Evolutionary conservation across 2,113 vertebrate genomes (phyloP).

Genomic region (Psittacara wagleri): DNA sequence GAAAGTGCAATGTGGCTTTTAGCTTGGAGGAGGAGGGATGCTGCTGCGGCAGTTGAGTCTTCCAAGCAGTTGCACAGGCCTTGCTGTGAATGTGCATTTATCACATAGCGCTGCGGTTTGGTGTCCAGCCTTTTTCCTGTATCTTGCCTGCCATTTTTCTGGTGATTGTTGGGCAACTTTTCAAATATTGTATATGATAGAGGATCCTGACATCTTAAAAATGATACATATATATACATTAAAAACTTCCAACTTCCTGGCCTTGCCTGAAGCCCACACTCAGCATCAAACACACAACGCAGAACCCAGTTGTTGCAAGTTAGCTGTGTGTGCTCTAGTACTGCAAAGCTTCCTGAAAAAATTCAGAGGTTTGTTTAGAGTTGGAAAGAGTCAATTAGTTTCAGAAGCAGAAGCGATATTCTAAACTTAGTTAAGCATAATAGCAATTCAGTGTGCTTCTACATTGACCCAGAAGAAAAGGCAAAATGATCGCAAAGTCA

Average conservation of each 20-base stretch:
- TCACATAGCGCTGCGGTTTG: rapidly evolving
- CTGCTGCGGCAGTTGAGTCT: not conserved
- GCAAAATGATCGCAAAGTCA: not conserved
- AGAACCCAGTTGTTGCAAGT: not conserved
- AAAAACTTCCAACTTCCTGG: not conserved
- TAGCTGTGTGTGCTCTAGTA: not conserved
- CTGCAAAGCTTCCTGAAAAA: not conserved
- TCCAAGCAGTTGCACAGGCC: not conserved
- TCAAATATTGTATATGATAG: not conserved
- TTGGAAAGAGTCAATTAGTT: not conserved
- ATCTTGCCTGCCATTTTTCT: not conserved
- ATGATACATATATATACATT: not conserved
- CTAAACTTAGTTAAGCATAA: not conserved
- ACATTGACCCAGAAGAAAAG: not conserved
- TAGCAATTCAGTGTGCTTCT: not conserved
- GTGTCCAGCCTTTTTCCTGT: not conserved
- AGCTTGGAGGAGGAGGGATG: not conserved
- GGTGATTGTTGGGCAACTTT: not conserved
- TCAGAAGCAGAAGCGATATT: not conserved
- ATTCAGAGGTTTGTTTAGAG: not conserved
- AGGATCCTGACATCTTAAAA: not conserved
- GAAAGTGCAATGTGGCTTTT: not conserved
- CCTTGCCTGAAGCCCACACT: not conserved
- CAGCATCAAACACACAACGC: not conserved
- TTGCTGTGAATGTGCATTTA: not conserved